Conservation (phyloP, 2,888 invertebrate genomes). For the Lissocephala sabroskyi region DNA sequence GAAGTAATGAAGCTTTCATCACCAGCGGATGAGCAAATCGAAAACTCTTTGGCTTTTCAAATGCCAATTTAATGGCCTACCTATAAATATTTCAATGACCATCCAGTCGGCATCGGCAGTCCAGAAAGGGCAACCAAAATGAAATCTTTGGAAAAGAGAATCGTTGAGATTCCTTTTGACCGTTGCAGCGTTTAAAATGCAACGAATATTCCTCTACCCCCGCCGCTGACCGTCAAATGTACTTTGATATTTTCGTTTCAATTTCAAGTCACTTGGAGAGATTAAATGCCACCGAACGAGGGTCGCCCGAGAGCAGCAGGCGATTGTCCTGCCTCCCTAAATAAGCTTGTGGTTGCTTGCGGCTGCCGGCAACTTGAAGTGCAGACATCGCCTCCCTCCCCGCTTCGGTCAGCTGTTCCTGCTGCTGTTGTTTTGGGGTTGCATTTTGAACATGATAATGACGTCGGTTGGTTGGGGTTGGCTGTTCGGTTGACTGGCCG, state of each 20-base stretch:
- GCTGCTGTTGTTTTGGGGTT: slow-evolving; percentile 45
- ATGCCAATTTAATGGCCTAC: too few species aligned
- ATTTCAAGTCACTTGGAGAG: slow-evolving; percentile 55
- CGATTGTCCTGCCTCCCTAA: not conserved
- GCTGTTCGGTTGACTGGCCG: slow-evolving; percentile 21
- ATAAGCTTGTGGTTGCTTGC: slow-evolving; percentile 1
- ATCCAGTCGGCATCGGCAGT: too few species aligned
- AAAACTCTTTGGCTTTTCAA: too few species aligned
- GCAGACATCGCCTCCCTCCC: too few species aligned
- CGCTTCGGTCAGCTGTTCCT: slow-evolving; percentile 18
- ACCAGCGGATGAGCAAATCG: not conserved
- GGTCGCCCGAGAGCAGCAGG: too few species aligned
- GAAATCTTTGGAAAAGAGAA: too few species aligned
- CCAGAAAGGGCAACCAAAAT: too few species aligned
- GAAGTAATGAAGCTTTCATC: slow-evolving; percentile 29
- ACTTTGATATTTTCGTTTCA: slow-evolving; percentile 59
- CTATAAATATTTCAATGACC: too few species aligned
- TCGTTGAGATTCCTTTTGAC: too few species aligned
- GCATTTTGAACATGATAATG: slow-evolving; percentile 50
- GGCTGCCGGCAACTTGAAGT: not conserved
- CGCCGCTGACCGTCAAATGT: slow-evolving; percentile 34
- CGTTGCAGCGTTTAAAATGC: too few species aligned
- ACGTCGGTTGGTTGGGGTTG: slow-evolving; percentile 37
- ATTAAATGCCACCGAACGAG: slow-evolving; percentile 39
- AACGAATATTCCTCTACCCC: too few species aligned